A percentile compares a stretch with the other conserved stretches of the same genome.
Evolutionary conservation across 2,113 vertebrate genomes (phyloP).

Genomic region (Athene noctua): DNA sequence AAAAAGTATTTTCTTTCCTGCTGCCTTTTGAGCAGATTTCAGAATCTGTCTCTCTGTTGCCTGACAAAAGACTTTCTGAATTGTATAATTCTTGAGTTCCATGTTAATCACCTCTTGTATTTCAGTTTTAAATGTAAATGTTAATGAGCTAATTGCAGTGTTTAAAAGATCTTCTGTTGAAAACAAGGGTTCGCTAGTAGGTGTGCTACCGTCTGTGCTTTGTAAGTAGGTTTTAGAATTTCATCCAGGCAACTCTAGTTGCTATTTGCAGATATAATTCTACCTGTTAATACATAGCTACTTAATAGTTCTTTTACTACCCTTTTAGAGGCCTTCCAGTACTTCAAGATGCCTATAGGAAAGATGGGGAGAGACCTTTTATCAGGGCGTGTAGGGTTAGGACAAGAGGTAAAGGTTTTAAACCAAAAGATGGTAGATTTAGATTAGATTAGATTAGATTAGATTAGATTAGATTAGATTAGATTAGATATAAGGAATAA

Average conservation of each 20-base stretch:
- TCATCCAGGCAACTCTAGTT: neutral
- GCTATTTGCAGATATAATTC: neutral
- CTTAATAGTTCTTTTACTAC: neutral
- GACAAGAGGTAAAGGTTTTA: too few species aligned
- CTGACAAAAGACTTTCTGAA: conserved; percentile 8
- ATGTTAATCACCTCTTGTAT: conserved; percentile 7
- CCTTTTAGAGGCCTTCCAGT: too few species aligned
- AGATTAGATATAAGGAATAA: too few species aligned
- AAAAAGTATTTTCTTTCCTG: neutral
- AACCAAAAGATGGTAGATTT: too few species aligned
- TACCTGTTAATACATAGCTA: neutral
- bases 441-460: too few species aligned
- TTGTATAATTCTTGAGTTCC: neutral
- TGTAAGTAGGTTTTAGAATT: neutral
- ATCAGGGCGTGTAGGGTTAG: too few species aligned
- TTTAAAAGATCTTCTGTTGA: neutral
- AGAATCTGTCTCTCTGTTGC: neutral
- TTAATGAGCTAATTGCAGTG: conserved; percentile 23
- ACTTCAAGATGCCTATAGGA: too few species aligned
- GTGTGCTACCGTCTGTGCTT: neutral
- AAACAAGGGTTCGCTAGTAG: neutral
- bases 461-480: too few species aligned
- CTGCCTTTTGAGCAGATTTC: neutral
- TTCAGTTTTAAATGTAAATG: conserved; percentile 24
- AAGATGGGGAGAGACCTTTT: too few species aligned